Evolutionary conservation across 2,888 invertebrate genomes (phyloP), one percentile per base, ranked within the genome.

Genomic region (Pristionchus fissidentatus): DNA sequence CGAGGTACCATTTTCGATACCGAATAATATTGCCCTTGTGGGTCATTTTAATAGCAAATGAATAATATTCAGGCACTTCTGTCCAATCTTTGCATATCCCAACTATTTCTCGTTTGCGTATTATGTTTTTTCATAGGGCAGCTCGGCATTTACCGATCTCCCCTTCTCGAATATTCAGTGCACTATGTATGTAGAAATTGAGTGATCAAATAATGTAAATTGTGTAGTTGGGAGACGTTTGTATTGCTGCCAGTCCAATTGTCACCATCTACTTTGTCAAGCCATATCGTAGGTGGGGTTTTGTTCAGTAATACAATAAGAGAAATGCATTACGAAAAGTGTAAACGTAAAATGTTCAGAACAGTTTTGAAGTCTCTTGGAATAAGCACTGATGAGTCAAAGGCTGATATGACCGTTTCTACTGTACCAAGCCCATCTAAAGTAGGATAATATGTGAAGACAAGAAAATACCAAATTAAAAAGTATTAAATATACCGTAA

Each of bases 51-150:
- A 62, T 5, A 8, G 3, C 35, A 35, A 35, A 8, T 38, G 35
- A 2, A 26, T 5, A 22, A 22, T 66, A 13, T 70, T 22, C 70
- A 70, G 70, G 70, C 70, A 1, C 70, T 70, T 3, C 70, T 70
- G 5, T 41, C n/a, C 41, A 70, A 70, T 70, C 70, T 70, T 0
- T 41, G 38, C 41, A 38, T 70, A 22, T 70, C 70, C 1, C 70
- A 70, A n/a, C 70, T 70, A 8, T 70, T 70, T n/a, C n/a, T 70
- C 5, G 22, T 38, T 1, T 70, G 70, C n/a, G 70, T 70, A n/a
- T 3, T 70, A 4, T 70, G 1, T 8, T 70, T 70, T 41, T 41
- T 70, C 0, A 38, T 70, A 0, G 70, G 70, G 4, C 70, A 70
- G n/a, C 41, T 70, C 41, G 70, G 41, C 4, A 41, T 70, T 19